phyloP scores from a whole-genome alignment of 2,888 invertebrate species.

The Anodontia alba region DNA sequence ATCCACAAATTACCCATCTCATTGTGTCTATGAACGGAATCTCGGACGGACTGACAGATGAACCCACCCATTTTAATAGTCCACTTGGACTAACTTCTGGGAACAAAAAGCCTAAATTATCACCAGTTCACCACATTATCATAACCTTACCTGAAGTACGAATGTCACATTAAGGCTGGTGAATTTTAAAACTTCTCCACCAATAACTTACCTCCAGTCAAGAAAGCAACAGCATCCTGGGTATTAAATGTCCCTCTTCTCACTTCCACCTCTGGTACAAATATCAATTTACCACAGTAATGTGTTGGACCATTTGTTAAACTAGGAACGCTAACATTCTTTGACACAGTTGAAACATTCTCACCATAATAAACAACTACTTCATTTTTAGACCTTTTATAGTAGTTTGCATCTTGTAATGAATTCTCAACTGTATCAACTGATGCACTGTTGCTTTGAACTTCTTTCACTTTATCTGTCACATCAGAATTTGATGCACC shows the following conservation, averaged over 20 bases:
- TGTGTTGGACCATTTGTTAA: conserved; percentile 56
- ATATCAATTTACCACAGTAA: conserved; percentile 55
- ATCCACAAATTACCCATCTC: too few relatives aligned
- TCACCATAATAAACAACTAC: conserved; percentile 62
- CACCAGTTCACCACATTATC: too few relatives aligned
- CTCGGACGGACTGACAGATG: too few relatives aligned
- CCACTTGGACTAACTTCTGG: too few relatives aligned
- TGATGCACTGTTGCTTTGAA: background rate
- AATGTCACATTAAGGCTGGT: too few relatives aligned
- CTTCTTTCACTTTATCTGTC: background rate
- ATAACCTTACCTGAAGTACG: too few relatives aligned
- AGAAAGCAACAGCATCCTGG: conserved; percentile 62
- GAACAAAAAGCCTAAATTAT: too few relatives aligned
- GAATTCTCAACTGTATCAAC: background rate
- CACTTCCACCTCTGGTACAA: conserved; percentile 45
- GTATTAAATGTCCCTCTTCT: conserved; percentile 59
- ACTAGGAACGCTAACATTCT: conserved; percentile 48
- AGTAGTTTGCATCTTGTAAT: background rate
- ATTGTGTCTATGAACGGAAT: too few relatives aligned
- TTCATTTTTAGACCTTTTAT: conserved; percentile 25
- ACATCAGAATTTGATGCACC: background rate
- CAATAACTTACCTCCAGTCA: conserved; percentile 62
- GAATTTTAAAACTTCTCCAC: background rate
- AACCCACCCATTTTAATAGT: too few relatives aligned
- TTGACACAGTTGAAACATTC: conserved; percentile 46